Conservation (phyloP, 1,140 invertebrate species). For the Drosophila bocqueti region DNA sequence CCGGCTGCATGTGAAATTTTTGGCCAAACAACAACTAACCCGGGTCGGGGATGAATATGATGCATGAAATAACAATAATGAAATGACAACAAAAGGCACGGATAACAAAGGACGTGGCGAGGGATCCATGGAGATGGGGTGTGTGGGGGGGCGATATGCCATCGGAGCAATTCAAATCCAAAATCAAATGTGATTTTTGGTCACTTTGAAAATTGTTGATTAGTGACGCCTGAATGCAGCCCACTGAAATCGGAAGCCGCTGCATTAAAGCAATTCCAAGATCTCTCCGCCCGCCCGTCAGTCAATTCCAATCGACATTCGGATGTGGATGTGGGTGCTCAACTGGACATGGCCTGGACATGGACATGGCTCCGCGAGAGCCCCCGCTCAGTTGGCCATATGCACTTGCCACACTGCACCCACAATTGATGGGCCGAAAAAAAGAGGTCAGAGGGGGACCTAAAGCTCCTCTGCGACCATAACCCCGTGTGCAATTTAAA, state of each 20-base stretch:
- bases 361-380: constrained; percentile 26
- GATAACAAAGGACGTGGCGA: constrained; percentile 65
- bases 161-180: constrained; percentile 34
- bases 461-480: constrained; percentile 32
- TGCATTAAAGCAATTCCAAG: constrained; percentile 64
- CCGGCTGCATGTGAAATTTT: constrained; percentile 68
- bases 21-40: constrained; percentile 65
- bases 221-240: constrained; percentile 74
- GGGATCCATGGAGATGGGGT: neutral
- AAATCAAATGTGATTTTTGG: constrained; percentile 82
- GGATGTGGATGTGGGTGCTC: constrained; percentile 9
- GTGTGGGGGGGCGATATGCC: neutral
- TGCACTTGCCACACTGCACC: constrained; percentile 35
- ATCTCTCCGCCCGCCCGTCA: constrained; percentile 38
- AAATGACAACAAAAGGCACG: constrained; percentile 82
- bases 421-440: constrained; percentile 41
- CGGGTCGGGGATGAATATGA: constrained; percentile 63
- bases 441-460: constrained; percentile 1
- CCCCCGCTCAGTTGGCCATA: constrained; percentile 24
- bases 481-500: constrained; percentile 65
- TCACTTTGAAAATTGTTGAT: constrained; percentile 83
- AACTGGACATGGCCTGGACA: constrained; percentile 49
- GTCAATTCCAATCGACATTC: constrained; percentile 25
- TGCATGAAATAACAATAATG: constrained; percentile 83
- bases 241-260: constrained; percentile 48